Percentiles rank a stretch among this genome's conserved stretches.
Evolutionary conservation across 2,113 vertebrate genomes (phyloP).

Genomic region (Trichomycterus rosablanca): DNA sequence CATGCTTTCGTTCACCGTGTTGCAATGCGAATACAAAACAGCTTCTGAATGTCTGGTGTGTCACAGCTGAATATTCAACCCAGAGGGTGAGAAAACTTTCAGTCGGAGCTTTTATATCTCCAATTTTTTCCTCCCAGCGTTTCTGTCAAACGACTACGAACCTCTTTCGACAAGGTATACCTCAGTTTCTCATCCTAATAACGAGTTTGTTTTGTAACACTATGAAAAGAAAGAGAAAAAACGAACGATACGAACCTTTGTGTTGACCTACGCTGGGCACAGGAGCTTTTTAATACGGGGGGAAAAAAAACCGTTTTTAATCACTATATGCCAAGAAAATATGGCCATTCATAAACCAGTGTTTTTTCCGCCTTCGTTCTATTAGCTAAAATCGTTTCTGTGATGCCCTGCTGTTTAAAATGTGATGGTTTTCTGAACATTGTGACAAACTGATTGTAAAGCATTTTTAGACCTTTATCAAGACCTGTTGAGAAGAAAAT

Average conservation of each 20-base stretch:
- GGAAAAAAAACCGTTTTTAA: background rate
- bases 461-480: slow-evolving; percentile 35
- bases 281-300: slow-evolving; percentile 66
- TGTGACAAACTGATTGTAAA: slow-evolving; percentile 44
- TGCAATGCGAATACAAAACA: slow-evolving; percentile 88
- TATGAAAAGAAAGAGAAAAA: slow-evolving; percentile 58
- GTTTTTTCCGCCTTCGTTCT: slow-evolving; percentile 69
- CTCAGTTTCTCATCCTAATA: slow-evolving; percentile 83
- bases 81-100: slow-evolving; percentile 49
- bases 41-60: slow-evolving; percentile 92
- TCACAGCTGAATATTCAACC: slow-evolving; percentile 81
- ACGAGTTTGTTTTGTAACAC: slow-evolving; percentile 69
- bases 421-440: slow-evolving; percentile 45
- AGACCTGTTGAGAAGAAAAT: slow-evolving; percentile 46
- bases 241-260: slow-evolving; percentile 65
- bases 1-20: slow-evolving; percentile 70
- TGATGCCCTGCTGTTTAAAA: slow-evolving; percentile 47
- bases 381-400: slow-evolving; percentile 63
- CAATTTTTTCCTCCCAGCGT: slow-evolving; percentile 78
- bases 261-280: slow-evolving; percentile 65
- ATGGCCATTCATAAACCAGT: slow-evolving; percentile 79
- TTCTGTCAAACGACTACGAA: slow-evolving; percentile 69
- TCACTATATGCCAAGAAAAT: slow-evolving; percentile 61
- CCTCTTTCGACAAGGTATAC: slow-evolving; percentile 91
- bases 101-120: slow-evolving; percentile 65